Percentiles rank a stretch among this genome's conserved stretches.
phyloP scores from a whole-genome alignment of 2,888 invertebrate species.

The Drosophila infuscata region DNA sequence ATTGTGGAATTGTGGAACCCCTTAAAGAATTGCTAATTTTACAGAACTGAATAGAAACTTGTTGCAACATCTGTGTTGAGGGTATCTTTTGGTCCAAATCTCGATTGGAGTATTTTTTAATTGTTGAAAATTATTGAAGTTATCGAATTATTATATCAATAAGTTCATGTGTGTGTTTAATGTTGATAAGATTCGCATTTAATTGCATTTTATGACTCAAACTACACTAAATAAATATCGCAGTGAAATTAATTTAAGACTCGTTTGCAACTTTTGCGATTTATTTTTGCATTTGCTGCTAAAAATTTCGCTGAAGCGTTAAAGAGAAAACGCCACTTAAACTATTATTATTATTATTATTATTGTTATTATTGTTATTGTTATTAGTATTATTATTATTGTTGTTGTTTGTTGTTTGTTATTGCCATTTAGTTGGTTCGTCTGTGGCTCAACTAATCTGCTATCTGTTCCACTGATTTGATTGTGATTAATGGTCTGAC shows the following conservation, averaged over 20 bases:
- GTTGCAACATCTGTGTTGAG: too few relatives aligned
- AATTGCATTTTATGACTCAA: not conserved
- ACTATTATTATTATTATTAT: conserved; percentile 40
- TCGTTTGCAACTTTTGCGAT: conserved; percentile 17
- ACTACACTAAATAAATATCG: not conserved
- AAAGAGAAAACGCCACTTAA: conserved; percentile 44
- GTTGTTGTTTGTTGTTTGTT: conserved; percentile 26
- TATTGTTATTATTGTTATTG: conserved; percentile 42
- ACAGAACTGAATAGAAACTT: not conserved
- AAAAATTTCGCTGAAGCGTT: not conserved
- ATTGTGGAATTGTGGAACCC: not conserved
- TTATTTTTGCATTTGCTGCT: conserved; percentile 25
- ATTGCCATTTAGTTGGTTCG: conserved; percentile 41
- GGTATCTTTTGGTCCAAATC: not conserved
- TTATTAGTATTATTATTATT: conserved; percentile 34
- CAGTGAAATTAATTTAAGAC: not conserved
- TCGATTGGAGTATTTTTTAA: not conserved
- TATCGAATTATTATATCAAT: not conserved
- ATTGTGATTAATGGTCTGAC: conserved; percentile 72
- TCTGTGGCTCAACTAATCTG: conserved; percentile 42
- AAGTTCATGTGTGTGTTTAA: not conserved
- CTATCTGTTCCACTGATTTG: conserved; percentile 69
- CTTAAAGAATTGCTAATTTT: not conserved
- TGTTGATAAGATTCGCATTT: not conserved
- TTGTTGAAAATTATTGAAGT: not conserved